A percentile compares a stretch with the other conserved stretches of the same genome.
Conservation (phyloP, 2,888 invertebrate genomes). For the Ichneumoninae sp. region DNA sequence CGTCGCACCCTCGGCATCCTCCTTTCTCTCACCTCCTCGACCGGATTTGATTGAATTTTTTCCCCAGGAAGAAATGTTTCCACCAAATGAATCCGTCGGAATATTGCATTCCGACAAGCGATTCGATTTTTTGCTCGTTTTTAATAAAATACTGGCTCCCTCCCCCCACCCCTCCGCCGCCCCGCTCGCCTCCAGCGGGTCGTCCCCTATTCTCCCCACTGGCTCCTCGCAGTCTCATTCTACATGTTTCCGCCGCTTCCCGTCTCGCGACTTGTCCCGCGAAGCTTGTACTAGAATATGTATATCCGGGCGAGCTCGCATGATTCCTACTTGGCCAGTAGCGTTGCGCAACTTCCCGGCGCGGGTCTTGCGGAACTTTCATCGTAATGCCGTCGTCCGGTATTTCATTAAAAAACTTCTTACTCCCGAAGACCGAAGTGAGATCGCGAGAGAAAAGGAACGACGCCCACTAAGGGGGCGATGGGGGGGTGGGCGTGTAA, state of each 20-base stretch:
- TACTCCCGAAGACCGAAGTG: constrained; percentile 34
- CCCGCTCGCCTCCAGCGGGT: neutral
- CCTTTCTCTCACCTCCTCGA: constrained; percentile 68
- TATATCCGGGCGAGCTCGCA: constrained; percentile 45
- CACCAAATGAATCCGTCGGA: constrained; percentile 84
- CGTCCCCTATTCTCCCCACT: constrained; percentile 64
- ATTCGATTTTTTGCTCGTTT: constrained; percentile 82
- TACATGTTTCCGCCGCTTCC: constrained; percentile 40
- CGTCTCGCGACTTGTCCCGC: constrained; percentile 46
- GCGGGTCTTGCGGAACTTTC: constrained; percentile 54
- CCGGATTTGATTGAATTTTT: constrained; percentile 84
- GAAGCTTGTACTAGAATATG: constrained; percentile 18
- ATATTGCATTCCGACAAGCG: constrained; percentile 84
- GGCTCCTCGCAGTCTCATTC: constrained; percentile 51
- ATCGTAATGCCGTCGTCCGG: constrained; percentile 48
- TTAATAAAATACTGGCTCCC: constrained; percentile 82
- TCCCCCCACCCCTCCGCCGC: constrained; percentile 43
- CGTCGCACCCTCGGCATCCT: constrained; percentile 45
- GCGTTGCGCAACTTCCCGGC: constrained; percentile 29
- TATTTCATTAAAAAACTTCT: constrained; percentile 62
- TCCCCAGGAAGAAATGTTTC: constrained; percentile 83
- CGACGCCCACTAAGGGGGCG: neutral
- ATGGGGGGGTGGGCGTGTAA: constrained; percentile 2
- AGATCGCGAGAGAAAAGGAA: neutral
- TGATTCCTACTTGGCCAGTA: constrained; percentile 54